Evolutionary conservation across 2,797 vertebrate species (phyloP).

Genomic region (Danio aesculapii): DNA sequence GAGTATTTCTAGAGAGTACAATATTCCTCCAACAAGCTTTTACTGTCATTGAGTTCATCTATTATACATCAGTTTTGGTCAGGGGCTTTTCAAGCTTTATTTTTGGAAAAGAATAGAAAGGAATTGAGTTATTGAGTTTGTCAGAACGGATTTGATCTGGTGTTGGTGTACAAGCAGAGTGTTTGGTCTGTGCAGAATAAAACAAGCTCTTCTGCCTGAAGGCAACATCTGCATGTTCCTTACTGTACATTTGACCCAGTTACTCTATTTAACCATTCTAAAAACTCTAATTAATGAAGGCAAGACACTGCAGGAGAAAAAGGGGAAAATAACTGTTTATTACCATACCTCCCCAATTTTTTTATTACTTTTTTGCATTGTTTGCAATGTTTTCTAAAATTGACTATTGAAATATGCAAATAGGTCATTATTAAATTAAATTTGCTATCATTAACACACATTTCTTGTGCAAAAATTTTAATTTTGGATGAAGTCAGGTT

Average conservation of each 20-base stretch:
- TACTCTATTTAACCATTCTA: conserved; percentile 40
- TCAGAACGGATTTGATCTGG: conserved; percentile 33
- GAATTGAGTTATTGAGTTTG: not conserved
- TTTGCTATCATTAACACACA: too few species aligned
- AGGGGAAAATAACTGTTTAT: too few species aligned
- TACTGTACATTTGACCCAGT: conserved; percentile 33
- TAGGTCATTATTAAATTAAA: too few species aligned
- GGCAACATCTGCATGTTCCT: conserved; percentile 2
- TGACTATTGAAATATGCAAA: too few species aligned
- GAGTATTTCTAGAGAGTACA: not conserved
- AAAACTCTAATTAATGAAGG: conserved; percentile 47
- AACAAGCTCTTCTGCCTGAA: not conserved
- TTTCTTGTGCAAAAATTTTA: too few species aligned
- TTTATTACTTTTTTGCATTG: too few species aligned
- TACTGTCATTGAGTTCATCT: conserved; percentile 7
- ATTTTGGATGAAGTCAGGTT: too few species aligned
- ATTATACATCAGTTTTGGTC: conserved; percentile 4
- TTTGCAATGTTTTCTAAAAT: too few species aligned
- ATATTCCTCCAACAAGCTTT: not conserved
- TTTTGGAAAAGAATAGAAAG: not conserved
- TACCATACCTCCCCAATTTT: too few species aligned
- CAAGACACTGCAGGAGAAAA: too few species aligned
- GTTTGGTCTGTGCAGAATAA: not conserved
- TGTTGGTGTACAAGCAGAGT: not conserved
- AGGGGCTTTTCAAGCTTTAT: not conserved